These are phyloP conservation scores for Hephaestus fuliginosus DNA, from an alignment of 2,797 vertebrate species.

Conservation along the genomic window DNA sequence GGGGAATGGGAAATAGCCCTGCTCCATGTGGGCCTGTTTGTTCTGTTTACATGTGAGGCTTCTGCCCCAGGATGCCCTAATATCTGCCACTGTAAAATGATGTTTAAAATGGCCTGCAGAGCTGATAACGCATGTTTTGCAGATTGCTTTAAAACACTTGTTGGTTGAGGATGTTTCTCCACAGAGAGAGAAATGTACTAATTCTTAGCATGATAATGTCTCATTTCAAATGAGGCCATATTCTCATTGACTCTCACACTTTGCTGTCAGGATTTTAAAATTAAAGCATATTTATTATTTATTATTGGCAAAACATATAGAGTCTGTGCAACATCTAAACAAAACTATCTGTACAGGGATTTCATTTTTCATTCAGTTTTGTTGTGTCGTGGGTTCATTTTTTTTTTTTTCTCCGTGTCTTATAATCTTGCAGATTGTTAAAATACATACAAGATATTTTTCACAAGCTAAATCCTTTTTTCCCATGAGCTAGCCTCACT, in stretches of 20 bases:
- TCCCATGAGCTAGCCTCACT: not conserved
- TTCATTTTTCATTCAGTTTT: not conserved
- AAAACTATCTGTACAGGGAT: not conserved
- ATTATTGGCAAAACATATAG: not conserved
- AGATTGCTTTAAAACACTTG: constrained; percentile 20
- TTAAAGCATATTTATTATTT: not conserved
- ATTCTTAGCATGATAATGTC: not conserved
- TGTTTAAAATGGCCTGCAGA: not conserved
- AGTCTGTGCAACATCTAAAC: not conserved
- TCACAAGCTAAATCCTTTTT: not conserved
- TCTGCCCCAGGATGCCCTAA: not conserved
- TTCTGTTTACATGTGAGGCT: not conserved
- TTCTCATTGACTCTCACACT: not conserved
- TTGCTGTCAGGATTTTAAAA: constrained; percentile 2
- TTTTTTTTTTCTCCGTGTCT: not conserved
- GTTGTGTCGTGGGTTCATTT: not conserved
- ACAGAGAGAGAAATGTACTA: not conserved
- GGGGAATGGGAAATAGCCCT: not conserved
- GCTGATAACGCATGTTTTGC: not conserved
- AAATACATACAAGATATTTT: not conserved
- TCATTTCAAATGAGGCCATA: not conserved
- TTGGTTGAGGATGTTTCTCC: constrained; percentile 18
- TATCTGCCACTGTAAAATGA: not conserved
- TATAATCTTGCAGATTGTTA: not conserved
- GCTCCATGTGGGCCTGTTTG: not conserved